Base-by-base conservation (phyloP, 2,888 invertebrate species). In the Drosophila prostipennis region DNA sequence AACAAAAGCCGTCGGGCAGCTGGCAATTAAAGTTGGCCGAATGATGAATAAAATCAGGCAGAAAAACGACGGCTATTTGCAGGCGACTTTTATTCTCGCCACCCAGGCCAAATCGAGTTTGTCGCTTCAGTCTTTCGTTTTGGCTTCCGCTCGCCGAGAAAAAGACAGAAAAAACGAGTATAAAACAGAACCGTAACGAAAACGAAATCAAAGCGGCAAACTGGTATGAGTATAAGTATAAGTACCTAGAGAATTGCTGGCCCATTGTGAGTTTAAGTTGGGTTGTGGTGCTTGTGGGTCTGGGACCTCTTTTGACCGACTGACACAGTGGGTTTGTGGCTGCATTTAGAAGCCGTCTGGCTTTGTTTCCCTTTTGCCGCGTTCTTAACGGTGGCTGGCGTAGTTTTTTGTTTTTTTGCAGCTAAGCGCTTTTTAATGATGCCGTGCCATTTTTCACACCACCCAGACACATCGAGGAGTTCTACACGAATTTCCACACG, bases 341-440 rank as follows among this genome's bases (percentile, higher is more conserved):
- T 70, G 51, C 32, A 46, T 46, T 29, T 57, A 40, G 39, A 51
- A 40, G 53, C 39, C 55, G 45, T 5, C 43, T 29, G 63, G n/a
- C 60, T 69, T 61, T 67, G 59, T 49, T 43, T 63, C 43, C 55
- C 45, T 53, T 64, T 53, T 55, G 61, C 39, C 26, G 45, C 37
- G 48, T 32, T 52, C 60, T 60, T 65, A 87, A 82, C 88, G 80
- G 83, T 75, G 85, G 80, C 60, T 64, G 78, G 60, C 46, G 72
- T 64, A 74, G 7, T 29, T 29, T 7, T 29, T 26, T 6, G 23
- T 23, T 70, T 74, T 52, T 34, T 34, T 34, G 29, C 29, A 60
- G 61, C 83, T 86, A 82, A 82, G 85, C 87, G 79, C 65, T 87
- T 82, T 82, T 87, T 82, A 82, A 82, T 82, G 82, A 87, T 87